These are phyloP conservation scores for Patella depressa DNA, from an alignment of 2,888 invertebrate genomes.

Conservation along the genomic window DNA sequence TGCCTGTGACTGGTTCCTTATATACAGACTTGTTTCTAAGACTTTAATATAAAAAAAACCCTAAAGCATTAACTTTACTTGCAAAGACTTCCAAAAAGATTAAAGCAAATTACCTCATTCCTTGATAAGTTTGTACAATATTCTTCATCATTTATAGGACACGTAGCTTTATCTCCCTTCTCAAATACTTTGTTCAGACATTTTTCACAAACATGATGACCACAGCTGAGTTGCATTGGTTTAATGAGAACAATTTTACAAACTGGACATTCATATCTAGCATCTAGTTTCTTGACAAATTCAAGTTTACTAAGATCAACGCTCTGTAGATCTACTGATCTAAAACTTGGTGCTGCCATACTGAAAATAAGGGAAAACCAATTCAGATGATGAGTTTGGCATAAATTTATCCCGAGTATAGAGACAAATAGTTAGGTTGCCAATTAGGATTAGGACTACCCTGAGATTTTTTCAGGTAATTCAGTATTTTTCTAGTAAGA, in stretches of 20 bases:
- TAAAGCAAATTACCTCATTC: neutral
- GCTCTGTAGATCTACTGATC: neutral
- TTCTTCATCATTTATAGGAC: conserved; percentile 47
- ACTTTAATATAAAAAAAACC: no score
- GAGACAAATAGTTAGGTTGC: no score
- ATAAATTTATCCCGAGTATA: no score
- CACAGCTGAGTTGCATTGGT: neutral
- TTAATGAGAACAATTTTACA: neutral
- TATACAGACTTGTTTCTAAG: no score
- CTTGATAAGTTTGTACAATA: neutral
- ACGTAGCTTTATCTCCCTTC: conserved; percentile 33
- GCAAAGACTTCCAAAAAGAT: no score
- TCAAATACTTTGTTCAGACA: conserved; percentile 38
- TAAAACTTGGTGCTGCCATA: neutral
- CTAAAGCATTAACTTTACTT: no score
- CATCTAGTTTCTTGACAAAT: neutral
- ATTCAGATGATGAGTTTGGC: no score
- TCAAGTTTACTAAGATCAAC: neutral
- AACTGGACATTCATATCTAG: neutral
- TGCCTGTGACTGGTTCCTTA: no score
- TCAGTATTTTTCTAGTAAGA: no score
- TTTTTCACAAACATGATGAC: conserved; percentile 33
- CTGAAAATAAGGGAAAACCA: no score
- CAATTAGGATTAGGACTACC: no score
- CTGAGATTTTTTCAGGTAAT: no score